phyloP scores from a whole-genome alignment of 2,113 vertebrate species.

The Pseudorhombus dupliciocellatus region DNA sequence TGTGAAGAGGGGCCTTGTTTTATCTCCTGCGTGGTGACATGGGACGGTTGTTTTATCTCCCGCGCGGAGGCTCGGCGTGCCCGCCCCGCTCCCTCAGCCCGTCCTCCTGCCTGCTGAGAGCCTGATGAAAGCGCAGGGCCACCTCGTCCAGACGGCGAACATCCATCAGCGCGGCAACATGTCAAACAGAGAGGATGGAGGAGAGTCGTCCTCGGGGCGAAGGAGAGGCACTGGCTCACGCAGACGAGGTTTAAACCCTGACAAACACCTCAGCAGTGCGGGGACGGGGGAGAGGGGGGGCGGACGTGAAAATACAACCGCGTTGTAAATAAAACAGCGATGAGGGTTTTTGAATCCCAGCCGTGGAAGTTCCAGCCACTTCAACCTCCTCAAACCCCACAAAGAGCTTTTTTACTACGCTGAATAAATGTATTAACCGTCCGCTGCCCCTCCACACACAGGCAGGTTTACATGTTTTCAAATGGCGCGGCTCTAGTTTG shows the following conservation, averaged over 20 bases:
- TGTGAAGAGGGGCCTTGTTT: constrained; percentile 75
- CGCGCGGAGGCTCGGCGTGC: constrained; percentile 27
- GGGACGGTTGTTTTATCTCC: constrained; percentile 76
- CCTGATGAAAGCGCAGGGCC: constrained; percentile 76
- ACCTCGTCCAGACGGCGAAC: constrained; percentile 69
- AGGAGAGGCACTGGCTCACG: constrained; percentile 6
- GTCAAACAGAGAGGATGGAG: constrained; percentile 53
- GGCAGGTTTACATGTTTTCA: too few relatives aligned
- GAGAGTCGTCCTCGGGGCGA: constrained; percentile 51
- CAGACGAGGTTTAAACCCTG: constrained; percentile 27
- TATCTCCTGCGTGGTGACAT: constrained; percentile 72
- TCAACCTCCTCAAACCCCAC: background rate
- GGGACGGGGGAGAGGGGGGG: background rate
- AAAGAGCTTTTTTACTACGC: background rate
- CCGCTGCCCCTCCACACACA: too few relatives aligned
- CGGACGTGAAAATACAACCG: background rate
- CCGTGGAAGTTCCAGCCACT: background rate
- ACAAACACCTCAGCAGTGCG: constrained; percentile 23
- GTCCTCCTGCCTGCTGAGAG: constrained; percentile 47
- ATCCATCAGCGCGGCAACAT: constrained; percentile 67
- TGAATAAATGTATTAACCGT: background rate
- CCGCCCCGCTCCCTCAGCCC: constrained; percentile 25
- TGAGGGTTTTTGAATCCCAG: background rate
- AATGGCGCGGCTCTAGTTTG: too few relatives aligned
- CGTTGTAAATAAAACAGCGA: background rate